phyloP scores from a whole-genome alignment of 2,797 vertebrate genomes.

The Chromobotia macracanthus region DNA sequence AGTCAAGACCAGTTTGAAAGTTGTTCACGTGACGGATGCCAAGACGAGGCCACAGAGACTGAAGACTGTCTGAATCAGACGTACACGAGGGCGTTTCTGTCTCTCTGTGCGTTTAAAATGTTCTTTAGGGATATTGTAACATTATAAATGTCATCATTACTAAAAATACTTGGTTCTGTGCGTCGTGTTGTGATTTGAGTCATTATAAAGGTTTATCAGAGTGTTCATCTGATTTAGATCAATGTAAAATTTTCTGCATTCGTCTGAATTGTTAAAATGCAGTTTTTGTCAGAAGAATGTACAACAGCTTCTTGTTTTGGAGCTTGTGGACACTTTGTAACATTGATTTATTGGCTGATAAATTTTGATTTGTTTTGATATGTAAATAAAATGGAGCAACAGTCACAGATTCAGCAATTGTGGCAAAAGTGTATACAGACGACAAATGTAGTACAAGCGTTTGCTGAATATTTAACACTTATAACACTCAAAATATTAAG shows the following conservation, averaged over 20 bases:
- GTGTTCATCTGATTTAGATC: too few species aligned
- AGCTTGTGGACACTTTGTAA: too few species aligned
- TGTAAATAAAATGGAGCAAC: background rate
- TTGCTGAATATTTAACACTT: conserved; percentile 20
- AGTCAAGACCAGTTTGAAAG: background rate
- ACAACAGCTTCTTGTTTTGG: too few species aligned
- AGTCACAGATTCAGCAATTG: background rate
- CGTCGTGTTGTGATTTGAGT: background rate
- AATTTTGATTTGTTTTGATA: background rate
- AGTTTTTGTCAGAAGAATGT: too few species aligned
- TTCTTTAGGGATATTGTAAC: background rate
- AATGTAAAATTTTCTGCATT: too few species aligned
- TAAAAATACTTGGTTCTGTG: conserved; percentile 16
- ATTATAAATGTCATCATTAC: conserved; percentile 8
- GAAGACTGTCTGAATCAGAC: background rate
- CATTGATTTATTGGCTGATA: background rate
- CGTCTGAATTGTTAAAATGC: too few species aligned
- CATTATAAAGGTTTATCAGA: background rate
- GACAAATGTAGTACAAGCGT: conserved; percentile 21
- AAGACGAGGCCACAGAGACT: background rate
- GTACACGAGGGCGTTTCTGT: background rate
- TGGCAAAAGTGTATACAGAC: background rate
- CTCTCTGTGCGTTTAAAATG: conserved; percentile 7
- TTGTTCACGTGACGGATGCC: background rate
- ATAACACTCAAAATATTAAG: background rate